Base-by-base conservation (phyloP, 2,797 vertebrate genomes). In the Moxostoma hubbsi region DNA sequence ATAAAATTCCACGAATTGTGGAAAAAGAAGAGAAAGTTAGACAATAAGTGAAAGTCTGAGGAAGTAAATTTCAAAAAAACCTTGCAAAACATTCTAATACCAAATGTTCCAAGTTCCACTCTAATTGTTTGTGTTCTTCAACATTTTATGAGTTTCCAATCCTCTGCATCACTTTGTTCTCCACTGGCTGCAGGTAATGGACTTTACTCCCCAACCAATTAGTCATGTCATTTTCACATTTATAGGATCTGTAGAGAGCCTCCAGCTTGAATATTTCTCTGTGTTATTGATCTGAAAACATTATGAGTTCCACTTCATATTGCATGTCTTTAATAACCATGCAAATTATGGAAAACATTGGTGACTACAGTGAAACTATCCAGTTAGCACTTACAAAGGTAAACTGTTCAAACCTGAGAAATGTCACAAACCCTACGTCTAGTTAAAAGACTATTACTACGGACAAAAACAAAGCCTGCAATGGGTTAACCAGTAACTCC, bases 181-280 rank as follows among this genome's bases (percentile, higher is more conserved):
- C 74, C 64, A 55, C 46, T 67, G 64, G 74, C 74, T 66, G 51
- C 16, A 76, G 9, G 46, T 59, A 67, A 76, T 76, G 55, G 74
- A 76, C 67, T 67, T 67, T 67, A 67, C 63, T 76, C 64, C 64
- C 64, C 43, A 50, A 59, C 67, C 54, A 76, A 76, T 76, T 67
- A 67, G 64, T 76, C 74, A 67, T 76, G 74, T 68, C 64, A 43
- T 68, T 67, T 67, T 68, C 16, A 45, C 54, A 67, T 76, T 76
- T 76, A 49, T 59, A 16, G 12, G 18, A 59, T 76, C 54, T 67
- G 63, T 67, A 76, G 64, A 59, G 54, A 76, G 64, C 64, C 64
- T 65, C 55, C 5, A 77, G 75, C 75, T 67, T 57, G 49, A 73
- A 63, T 66, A 50, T 67, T 67, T 67, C 63, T 68, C 64, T 16